These are phyloP conservation scores for Drosophila ochracea DNA, from an alignment of 2,888 invertebrate genomes.

Conservation along the genomic window DNA sequence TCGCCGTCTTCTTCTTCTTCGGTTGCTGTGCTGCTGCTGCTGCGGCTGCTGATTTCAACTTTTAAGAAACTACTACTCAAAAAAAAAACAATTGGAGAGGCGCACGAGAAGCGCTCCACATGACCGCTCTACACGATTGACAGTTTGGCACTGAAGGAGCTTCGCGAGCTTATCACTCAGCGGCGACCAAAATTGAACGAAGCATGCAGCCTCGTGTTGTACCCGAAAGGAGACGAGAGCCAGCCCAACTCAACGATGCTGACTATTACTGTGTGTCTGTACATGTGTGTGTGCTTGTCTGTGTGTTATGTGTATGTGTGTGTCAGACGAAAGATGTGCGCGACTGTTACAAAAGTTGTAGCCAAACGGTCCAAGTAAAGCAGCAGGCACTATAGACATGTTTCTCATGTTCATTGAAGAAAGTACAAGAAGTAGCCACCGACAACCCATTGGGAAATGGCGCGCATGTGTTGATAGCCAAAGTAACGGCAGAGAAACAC, in stretches of 20 bases:
- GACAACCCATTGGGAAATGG: conserved; percentile 54
- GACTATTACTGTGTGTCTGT: conserved; percentile 3
- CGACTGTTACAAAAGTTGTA: conserved; percentile 59
- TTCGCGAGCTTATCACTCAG: conserved; percentile 53
- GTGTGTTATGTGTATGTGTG: conserved; percentile 21
- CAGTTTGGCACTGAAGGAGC: conserved; percentile 83
- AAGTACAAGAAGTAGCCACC: conserved; percentile 30
- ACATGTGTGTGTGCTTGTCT: conserved; percentile 12
- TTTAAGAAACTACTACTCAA: conserved; percentile 60
- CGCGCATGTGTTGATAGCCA: conserved; percentile 55
- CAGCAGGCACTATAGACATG: conserved; percentile 49
- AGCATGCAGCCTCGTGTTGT: conserved; percentile 13
- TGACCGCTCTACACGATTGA: conserved; percentile 83
- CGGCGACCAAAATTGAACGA: conserved; percentile 19
- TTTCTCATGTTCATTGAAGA: conserved; percentile 58
- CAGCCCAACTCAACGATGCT: conserved; percentile 33
- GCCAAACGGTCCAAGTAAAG: conserved; percentile 43
- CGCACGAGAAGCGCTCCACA: conserved; percentile 73
- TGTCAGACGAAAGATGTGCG: conserved; percentile 40
- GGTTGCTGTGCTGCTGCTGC: conserved; percentile 19
- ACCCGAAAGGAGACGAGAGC: conserved; percentile 31
- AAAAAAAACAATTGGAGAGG: conserved; percentile 64
- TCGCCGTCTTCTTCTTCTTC: conserved; percentile 34
- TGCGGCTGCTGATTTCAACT: conserved; percentile 46
- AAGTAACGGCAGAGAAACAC: conserved; percentile 10